Conservation (phyloP, 2,797 vertebrate genomes). For the Gallirallus australis region DNA sequence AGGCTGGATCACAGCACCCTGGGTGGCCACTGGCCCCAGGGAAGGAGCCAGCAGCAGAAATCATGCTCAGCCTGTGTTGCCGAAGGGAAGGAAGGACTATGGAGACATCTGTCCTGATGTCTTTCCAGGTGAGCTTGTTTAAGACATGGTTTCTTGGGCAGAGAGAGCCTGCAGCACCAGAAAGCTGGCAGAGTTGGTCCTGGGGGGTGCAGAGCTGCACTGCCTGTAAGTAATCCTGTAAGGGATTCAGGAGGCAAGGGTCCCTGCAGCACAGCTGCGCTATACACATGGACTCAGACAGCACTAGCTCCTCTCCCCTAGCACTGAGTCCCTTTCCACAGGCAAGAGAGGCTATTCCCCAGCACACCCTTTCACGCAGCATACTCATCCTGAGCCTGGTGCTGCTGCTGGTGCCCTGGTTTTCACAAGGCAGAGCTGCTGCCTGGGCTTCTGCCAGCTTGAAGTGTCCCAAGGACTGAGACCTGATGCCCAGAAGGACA, state of each 20-base stretch:
- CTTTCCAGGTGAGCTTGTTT: background rate
- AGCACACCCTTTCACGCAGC: background rate
- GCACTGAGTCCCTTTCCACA: background rate
- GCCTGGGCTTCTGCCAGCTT: background rate
- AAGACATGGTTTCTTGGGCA: background rate
- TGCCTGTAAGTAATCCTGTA: background rate
- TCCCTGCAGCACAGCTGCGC: accelerated
- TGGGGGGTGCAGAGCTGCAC: background rate
- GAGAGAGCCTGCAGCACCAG: background rate
- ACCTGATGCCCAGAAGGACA: background rate
- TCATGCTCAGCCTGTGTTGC: accelerated
- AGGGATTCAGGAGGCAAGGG: background rate
- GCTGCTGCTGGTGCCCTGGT: background rate
- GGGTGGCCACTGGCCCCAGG: background rate
- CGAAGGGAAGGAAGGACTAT: too few relatives aligned
- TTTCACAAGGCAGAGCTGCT: background rate
- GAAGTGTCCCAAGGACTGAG: background rate
- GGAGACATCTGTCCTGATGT: background rate
- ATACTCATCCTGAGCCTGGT: background rate
- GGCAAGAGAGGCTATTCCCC: background rate
- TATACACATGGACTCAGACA: background rate
- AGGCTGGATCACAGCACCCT: accelerated
- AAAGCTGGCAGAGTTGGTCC: accelerated
- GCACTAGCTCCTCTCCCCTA: background rate
- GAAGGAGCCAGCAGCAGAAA: background rate